Base-by-base conservation (phyloP, 1,140 invertebrate genomes). In the Teleogryllus occipitalis region DNA sequence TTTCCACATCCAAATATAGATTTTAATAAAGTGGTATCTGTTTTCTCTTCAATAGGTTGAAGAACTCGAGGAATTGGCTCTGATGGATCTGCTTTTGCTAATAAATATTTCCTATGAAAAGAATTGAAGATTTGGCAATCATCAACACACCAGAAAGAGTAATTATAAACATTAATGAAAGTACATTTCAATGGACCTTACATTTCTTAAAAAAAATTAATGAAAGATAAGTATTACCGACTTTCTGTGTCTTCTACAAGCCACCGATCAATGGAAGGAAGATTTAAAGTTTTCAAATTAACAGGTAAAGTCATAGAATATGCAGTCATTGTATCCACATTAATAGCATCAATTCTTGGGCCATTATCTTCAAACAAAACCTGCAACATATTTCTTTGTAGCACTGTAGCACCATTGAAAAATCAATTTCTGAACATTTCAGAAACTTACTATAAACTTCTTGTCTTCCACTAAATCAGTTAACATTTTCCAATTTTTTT, bases 301-400 rank as follows among this genome's bases (percentile, higher is more conserved):
- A 85, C 84, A n/a, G 87, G 86, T 14, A 88, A 65, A 18, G 76
- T 81, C 78, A 88, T 82, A 7, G 84, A 84, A 76, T 84, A 83
- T 8, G 81, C 83, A n/a, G 22, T 82, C 84, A 86, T 82, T 14
- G 78, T 84, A 65, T 84, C 78, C n/a, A 88, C 81, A 83, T 89
- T 83, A 7, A 87, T 72, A 47, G 86, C 81, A 82, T 87, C 84
- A 76, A 89, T 83, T 77, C 83, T 86, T 8, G 83, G 83, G 12
- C 84, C 83, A 54, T 81, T 82, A 46, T 81, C 74, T 81, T 84
- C 82, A 82, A 82, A 84, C 6, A 85, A 76, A 39, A 83, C 80
- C 75, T 84, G 73, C 39, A 78, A 81, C 74, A 15, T 18, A 75
- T 46, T 10, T 18, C 14, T 18, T 12, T 39, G 8, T 78, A 18